Evolutionary conservation across 2,113 vertebrate species (phyloP).

Genomic region (Dinomys branickii): DNA sequence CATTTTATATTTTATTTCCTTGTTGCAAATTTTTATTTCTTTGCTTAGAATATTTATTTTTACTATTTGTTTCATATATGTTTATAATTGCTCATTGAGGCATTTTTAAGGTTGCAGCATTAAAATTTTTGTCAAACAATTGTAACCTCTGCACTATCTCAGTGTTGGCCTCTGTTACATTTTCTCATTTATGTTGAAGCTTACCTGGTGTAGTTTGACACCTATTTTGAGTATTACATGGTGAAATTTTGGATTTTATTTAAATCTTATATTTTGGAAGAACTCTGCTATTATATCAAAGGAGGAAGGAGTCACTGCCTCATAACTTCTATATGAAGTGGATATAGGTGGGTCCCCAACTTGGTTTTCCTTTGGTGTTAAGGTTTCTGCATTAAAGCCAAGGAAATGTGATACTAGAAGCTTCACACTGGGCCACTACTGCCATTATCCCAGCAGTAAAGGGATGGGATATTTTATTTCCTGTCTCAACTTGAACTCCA

Average conservation of each 20-base stretch:
- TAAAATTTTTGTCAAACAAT: slow-evolving; percentile 23
- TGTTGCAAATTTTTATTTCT: slow-evolving; percentile 18
- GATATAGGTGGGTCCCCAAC: neutral
- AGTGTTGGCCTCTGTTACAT: neutral
- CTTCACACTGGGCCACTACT: neutral
- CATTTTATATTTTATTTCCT: slow-evolving; percentile 4
- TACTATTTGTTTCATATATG: neutral
- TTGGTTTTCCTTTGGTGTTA: neutral
- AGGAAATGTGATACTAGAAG: neutral
- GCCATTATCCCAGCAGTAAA: neutral
- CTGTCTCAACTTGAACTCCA: neutral
- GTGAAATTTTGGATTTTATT: slow-evolving; percentile 8
- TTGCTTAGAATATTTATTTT: slow-evolving; percentile 26
- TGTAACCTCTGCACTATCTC: neutral
- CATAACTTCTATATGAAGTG: neutral
- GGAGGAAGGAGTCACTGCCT: neutral
- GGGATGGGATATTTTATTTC: neutral
- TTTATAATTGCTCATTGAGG: neutral
- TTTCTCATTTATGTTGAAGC: slow-evolving; percentile 11
- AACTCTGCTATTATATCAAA: neutral
- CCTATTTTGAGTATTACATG: neutral
- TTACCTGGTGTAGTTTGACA: neutral
- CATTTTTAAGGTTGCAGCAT: neutral
- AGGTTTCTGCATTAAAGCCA: neutral
- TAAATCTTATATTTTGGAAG: slow-evolving; percentile 10